Evolutionary conservation across 1,140 invertebrate genomes (phyloP), one percentile per base, ranked within the genome.

Genomic region (Arctopsyche grandis): DNA sequence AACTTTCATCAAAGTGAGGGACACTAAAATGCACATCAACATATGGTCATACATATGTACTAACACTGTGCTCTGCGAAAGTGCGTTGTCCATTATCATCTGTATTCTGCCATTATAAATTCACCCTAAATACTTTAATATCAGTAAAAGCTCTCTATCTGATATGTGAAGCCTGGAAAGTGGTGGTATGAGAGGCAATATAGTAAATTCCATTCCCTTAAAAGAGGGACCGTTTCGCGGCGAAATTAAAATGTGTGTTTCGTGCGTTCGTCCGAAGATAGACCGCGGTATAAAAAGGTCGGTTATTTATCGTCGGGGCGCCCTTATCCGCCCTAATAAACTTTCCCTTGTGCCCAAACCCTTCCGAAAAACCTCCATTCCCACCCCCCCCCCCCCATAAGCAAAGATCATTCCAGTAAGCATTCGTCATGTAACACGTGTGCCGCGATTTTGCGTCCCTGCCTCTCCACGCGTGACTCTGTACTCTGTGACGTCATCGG

Each of bases 191-290:
- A 22, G 69, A 29, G 26, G 24, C 26, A 44, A 29, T 26, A 70
- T 70, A 70, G 29, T 70, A 70, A 70, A 70, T 70, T 29, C 24
- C 69, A 44, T 22, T 44, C 9, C 26, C 14, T 43, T 38, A 70
- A 70, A 70, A 70, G 69, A 21, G 26, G 26, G 48, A 52, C 48
- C 71, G 14, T 56, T 74, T 56, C 48, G n/a, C n/a, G 46, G 9
- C 48, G 44, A 71, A 74, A 74, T 74, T 74, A 74, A 74, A 74
- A 74, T 74, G 71, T 74, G 71, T 56, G 71, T 74, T 74, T 74
- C 44, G 71, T 74, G 38, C 58, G 12, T 38, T 43, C 14, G 70
- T n/a, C 52, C 44, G 71, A 74, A 74, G 44, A 74, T 74, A 74
- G 48, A 74, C 44, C 71, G 46, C 44, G 9, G 48, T 48, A 74